These are phyloP conservation scores for Dromas ardeola DNA, from an alignment of 2,113 vertebrate genomes.

Conservation along the genomic window DNA sequence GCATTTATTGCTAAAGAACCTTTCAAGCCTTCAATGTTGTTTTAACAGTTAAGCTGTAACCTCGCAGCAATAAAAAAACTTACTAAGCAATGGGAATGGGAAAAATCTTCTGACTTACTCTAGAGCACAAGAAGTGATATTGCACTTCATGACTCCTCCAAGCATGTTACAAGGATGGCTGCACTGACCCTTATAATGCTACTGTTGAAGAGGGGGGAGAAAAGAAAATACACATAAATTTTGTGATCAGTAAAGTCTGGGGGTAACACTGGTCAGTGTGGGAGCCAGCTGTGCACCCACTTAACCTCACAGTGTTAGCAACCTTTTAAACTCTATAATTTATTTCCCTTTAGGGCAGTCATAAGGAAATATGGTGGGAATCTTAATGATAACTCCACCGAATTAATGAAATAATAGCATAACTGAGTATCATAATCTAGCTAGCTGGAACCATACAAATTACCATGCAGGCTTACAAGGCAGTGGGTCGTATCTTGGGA, in stretches of 20 bases:
- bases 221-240: background rate
- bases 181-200: background rate
- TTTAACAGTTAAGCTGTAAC: background rate
- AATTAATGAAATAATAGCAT: background rate
- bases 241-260: accelerated
- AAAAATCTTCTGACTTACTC: background rate
- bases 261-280: background rate
- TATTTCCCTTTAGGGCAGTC: background rate
- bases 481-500: background rate
- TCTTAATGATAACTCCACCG: background rate
- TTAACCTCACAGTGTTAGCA: background rate
- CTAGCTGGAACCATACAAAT: background rate
- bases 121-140: background rate
- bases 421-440: background rate
- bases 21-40: background rate
- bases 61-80: background rate
- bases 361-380: background rate
- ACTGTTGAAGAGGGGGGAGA: background rate
- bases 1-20: background rate
- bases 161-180: background rate
- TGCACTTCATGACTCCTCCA: background rate
- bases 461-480: background rate
- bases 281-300: background rate
- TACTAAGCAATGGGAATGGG: background rate
- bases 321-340: background rate